Conservation (phyloP, 2,888 invertebrate species). For the Sepioteuthis lessoniana region DNA sequence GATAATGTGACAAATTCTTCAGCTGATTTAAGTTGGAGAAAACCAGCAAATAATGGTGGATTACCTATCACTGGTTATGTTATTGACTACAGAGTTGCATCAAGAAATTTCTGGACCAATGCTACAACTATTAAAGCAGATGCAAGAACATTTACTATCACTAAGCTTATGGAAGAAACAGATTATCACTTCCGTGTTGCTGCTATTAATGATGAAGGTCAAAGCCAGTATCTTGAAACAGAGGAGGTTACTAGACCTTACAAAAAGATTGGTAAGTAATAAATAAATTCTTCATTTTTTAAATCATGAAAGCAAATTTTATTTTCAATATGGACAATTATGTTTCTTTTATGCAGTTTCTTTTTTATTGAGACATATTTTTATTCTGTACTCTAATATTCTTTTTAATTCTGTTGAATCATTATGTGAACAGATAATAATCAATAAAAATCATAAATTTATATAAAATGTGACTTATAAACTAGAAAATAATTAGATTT, state of each 20-base stretch:
- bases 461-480: background rate
- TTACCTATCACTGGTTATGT: conserved; percentile 85
- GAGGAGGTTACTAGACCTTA: conserved; percentile 13
- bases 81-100: conserved; percentile 83
- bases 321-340: background rate
- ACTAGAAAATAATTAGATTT: too few relatives aligned
- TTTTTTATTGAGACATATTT: background rate
- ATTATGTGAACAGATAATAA: background rate
- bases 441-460: background rate
- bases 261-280: conserved; percentile 39
- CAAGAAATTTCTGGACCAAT: conserved; percentile 59
- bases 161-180: conserved; percentile 59
- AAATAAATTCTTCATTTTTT: background rate
- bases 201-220: conserved; percentile 88
- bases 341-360: background rate
- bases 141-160: conserved; percentile 54
- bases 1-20: conserved; percentile 84
- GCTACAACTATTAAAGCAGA: conserved; percentile 50
- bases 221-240: conserved; percentile 50
- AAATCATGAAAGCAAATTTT: background rate
- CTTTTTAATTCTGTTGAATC: background rate
- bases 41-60: conserved; percentile 86
- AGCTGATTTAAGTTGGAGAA: conserved; percentile 86
- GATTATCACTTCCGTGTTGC: conserved; percentile 88
- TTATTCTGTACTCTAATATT: background rate